These are phyloP conservation scores for Coelogynopora nodosa DNA, from an alignment of 2,888 invertebrate genomes.

Conservation along the genomic window DNA sequence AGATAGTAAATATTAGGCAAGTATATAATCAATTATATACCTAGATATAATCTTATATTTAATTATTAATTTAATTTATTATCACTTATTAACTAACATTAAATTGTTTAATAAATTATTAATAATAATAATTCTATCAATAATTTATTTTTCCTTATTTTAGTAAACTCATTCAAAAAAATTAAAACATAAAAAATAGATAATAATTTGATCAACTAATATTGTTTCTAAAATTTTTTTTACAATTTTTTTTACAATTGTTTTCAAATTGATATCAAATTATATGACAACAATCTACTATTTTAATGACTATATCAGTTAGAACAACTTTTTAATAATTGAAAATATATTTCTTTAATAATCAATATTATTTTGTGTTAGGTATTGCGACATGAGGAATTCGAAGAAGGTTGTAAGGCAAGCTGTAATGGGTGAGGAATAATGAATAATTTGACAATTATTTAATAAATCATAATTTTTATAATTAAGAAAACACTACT, in stretches of 20 bases:
- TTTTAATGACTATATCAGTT: no score
- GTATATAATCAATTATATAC: background rate
- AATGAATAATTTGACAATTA: no score
- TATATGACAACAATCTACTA: no score
- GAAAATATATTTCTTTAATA: no score
- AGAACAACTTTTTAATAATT: no score
- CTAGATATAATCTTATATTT: background rate
- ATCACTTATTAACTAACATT: background rate
- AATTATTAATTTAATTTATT: background rate
- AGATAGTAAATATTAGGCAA: no score
- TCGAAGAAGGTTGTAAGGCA: constrained; percentile 90
- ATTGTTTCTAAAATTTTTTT: no score
- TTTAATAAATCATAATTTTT: background rate
- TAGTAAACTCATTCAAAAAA: no score
- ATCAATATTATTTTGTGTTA: constrained; percentile 57
- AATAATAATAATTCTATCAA: background rate
- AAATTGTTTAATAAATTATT: background rate
- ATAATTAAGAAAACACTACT: background rate
- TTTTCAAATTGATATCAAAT: no score
- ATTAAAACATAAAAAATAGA: no score
- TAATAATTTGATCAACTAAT: no score
- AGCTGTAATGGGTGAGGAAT: constrained; percentile 83
- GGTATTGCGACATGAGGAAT: constrained; percentile 93
- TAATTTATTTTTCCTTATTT: constrained; percentile 17
- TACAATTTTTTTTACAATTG: no score